Evolutionary conservation across 2,888 invertebrate genomes (phyloP), one percentile per base, ranked within the genome.

Genomic region (Frankliniella fusca): DNA sequence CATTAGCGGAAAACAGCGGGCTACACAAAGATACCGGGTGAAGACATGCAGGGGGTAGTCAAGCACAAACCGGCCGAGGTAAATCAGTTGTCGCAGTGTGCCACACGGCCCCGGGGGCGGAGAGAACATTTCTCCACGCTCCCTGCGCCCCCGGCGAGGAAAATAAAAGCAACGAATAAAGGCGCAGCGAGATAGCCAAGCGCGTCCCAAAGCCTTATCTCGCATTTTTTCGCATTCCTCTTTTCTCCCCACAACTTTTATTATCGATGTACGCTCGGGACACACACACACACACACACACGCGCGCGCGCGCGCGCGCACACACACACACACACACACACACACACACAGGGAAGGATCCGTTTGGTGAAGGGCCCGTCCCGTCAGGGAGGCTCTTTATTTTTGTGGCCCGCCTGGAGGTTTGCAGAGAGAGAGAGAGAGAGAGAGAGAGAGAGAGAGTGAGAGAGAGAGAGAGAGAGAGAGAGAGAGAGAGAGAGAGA

Each of bases 161-260:
- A 38, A 38, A 38, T 38, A 38, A 38, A 38, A 38, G 38, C 38
- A 38, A 38, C 38, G 38, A 12, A 76, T n/a, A 23, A 76, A 76
- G 27, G 27, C 23, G 27, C 70, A 76, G 70, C 70, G 70, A 0
- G 38, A 38, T 38, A 38, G 38, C n/a, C n/a, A n/a, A n/a, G n/a
- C n/a, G n/a, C 38, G 38, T 38, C 38, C 5, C 38, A 38, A 38
- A 38, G 38, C 38, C 38, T 27, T 76, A 76, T 76, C 70, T 54
- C 54, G 54, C 20, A 27, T 76, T 76, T 76, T 23, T 76, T 76
- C 70, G 70, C 70, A 76, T 76, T 76, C 70, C 70, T 27, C 70
- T 12, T 76, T 76, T 61, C 15, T 61, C 11, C 70, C 70, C 70
- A 27, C 70, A 76, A 76, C 23, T 76, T 76, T 76, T 76, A 76